phyloP scores from a whole-genome alignment of 2,888 invertebrate genomes.

The Acrobasis repandana region DNA sequence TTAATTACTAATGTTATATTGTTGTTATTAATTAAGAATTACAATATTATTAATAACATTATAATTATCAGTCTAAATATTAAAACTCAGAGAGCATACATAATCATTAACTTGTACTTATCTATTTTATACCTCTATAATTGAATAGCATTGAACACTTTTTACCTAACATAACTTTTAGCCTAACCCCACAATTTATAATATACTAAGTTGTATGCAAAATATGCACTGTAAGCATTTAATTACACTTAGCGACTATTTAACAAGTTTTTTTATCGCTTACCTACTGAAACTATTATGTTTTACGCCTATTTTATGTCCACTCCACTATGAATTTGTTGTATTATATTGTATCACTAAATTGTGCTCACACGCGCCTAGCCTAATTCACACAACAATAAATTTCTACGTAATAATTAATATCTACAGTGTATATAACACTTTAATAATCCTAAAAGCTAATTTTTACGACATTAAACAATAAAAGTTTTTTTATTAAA shows the following conservation, averaged over 20 bases:
- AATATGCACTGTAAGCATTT: not conserved
- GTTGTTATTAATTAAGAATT: too few species aligned
- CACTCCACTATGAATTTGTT: not conserved
- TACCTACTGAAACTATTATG: not conserved
- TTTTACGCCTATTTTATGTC: not conserved
- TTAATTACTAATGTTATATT: too few species aligned
- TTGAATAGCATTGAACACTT: not conserved
- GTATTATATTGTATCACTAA: too few species aligned
- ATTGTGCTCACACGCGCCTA: not conserved
- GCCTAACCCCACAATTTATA: not conserved
- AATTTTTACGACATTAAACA: conserved; percentile 10
- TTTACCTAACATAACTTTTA: not conserved
- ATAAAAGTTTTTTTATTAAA: conserved; percentile 8
- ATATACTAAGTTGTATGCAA: not conserved
- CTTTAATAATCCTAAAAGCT: conserved; percentile 15
- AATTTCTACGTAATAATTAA: not conserved
- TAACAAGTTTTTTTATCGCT: not conserved
- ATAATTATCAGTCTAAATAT: too few species aligned
- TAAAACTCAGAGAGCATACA: too few species aligned
- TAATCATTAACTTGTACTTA: too few species aligned
- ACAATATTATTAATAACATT: too few species aligned
- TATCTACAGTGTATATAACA: conserved; percentile 4
- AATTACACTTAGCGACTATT: not conserved
- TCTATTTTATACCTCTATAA: too few species aligned
- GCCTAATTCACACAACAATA: not conserved